Conservation (phyloP, 2,888 invertebrate species). For the Amblyteles armatorius region DNA sequence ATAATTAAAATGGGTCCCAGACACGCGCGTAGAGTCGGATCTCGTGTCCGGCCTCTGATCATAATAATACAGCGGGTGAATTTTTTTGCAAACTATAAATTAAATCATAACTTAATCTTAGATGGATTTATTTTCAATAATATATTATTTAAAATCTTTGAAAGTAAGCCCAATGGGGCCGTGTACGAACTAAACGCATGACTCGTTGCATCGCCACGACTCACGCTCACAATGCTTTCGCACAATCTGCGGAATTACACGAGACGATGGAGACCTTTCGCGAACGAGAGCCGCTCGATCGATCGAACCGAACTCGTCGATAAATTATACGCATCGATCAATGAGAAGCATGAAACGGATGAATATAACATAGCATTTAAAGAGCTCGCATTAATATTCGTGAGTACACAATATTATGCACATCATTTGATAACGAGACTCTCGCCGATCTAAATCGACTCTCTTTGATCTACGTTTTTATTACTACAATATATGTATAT, state of each 20-base stretch:
- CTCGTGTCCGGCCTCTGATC: slow-evolving; percentile 10
- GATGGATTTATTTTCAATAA: slow-evolving; percentile 24
- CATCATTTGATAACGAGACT: slow-evolving; percentile 51
- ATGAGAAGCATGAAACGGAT: slow-evolving; percentile 50
- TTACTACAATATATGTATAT: slow-evolving; percentile 49
- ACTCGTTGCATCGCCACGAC: slow-evolving; percentile 63
- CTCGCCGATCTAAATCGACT: slow-evolving; percentile 50
- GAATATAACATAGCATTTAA: slow-evolving; percentile 26
- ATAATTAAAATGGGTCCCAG: slow-evolving; percentile 28
- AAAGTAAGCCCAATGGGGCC: slow-evolving; percentile 50
- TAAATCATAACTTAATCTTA: slow-evolving; percentile 50
- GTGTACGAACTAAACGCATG: slow-evolving; percentile 61
- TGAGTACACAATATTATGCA: slow-evolving; percentile 30
- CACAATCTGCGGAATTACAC: slow-evolving; percentile 34
- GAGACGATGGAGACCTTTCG: slow-evolving; percentile 2
- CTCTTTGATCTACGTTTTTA: slow-evolving; percentile 39
- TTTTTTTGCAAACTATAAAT: slow-evolving; percentile 48
- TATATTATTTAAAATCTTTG: slow-evolving; percentile 65
- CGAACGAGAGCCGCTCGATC: slow-evolving; percentile 4
- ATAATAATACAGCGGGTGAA: slow-evolving; percentile 26
- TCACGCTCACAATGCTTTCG: slow-evolving; percentile 38
- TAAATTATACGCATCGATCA: slow-evolving; percentile 43
- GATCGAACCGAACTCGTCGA: slow-evolving; percentile 28
- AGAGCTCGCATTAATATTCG: slow-evolving; percentile 30
- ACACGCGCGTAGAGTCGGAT: slow-evolving; percentile 14